Evolutionary conservation across 2,113 vertebrate species (phyloP).

Genomic region (Pelodiscus sinensis): DNA sequence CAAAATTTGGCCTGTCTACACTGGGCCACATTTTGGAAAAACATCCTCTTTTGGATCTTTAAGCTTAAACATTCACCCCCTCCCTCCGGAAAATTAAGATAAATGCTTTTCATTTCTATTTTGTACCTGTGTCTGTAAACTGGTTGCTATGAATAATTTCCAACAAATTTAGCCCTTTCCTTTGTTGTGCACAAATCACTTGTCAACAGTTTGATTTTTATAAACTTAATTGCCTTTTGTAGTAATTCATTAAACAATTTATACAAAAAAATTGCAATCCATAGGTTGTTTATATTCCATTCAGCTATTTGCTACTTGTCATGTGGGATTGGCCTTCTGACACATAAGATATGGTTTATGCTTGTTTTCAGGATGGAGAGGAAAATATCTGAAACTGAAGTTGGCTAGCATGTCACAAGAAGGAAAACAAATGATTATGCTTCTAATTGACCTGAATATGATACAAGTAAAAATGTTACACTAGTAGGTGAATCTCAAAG

Average conservation of each 20-base stretch:
- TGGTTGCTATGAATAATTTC: not conserved
- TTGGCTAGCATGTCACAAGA: not conserved
- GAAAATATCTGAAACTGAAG: not conserved
- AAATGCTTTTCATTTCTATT: not conserved
- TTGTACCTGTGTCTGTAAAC: not conserved
- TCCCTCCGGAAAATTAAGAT: not conserved
- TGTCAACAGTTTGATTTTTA: not conserved
- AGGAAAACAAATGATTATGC: not conserved
- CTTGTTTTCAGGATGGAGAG: not conserved
- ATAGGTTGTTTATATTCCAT: not conserved
- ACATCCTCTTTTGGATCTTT: not conserved
- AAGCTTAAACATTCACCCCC: not conserved
- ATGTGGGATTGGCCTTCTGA: not conserved
- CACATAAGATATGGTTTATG: not conserved
- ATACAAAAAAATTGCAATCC: not conserved
- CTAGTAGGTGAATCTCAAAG: not conserved
- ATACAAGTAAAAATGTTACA: not conserved
- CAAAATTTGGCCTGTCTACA: no score
- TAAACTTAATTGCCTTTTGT: not conserved
- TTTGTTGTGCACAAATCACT: not conserved
- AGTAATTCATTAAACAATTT: not conserved
- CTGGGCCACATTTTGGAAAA: no score
- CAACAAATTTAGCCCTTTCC: not conserved
- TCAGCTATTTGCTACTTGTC: not conserved
- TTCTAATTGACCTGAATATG: not conserved